Percentiles rank a stretch among this genome's conserved stretches.
Conservation (phyloP, 2,113 vertebrate genomes). For the Cercocebus atys region DNA sequence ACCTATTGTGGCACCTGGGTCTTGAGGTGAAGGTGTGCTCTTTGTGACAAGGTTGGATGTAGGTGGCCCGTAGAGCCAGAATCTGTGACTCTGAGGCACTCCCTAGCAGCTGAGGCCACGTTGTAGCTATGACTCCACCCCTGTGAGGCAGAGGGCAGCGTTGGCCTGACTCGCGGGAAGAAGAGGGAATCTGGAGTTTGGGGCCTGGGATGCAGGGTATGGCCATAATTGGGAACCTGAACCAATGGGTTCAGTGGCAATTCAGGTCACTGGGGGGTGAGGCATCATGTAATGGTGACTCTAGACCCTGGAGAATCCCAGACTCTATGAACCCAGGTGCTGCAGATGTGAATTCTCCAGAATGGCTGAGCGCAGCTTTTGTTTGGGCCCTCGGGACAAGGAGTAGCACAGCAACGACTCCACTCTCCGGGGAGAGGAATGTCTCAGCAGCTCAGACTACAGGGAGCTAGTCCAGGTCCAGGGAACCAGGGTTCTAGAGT, state of each 20-base stretch:
- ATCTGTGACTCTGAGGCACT: not conserved
- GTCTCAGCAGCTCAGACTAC: not conserved
- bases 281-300: not conserved
- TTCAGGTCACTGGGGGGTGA: not conserved
- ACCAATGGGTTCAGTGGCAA: not conserved
- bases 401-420: not conserved
- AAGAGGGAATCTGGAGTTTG: not conserved
- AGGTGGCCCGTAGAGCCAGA: not conserved
- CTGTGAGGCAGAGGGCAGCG: not conserved
- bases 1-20: not conserved
- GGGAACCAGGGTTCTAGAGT: not conserved
- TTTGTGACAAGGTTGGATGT: not conserved
- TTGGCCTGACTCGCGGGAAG: not conserved
- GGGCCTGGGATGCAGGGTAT: not conserved
- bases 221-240: not conserved
- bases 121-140: not conserved
- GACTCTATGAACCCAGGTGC: not conserved
- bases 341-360: not conserved
- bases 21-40: not conserved
- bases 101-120: not conserved
- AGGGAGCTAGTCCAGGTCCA: not conserved
- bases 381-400: not conserved
- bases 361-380: not conserved
- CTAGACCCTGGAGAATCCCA: not conserved
- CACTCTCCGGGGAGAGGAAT: not conserved